phyloP scores from a whole-genome alignment of 2,797 vertebrate genomes.

The Xiphorhynchus erythropygius region DNA sequence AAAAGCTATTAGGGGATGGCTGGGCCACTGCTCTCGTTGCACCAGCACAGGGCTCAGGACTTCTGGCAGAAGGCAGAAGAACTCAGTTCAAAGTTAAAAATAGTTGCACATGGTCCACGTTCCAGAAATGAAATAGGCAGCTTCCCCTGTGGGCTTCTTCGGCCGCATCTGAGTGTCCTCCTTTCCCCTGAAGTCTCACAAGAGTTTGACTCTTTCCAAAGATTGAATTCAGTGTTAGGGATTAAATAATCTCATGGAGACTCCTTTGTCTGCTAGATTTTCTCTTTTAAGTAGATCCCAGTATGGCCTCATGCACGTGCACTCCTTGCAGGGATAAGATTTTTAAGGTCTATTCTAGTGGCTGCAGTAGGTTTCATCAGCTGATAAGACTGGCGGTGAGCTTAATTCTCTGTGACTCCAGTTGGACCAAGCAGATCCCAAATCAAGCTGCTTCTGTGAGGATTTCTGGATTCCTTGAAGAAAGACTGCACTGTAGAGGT shows the following conservation, averaged over 20 bases:
- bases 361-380: neutral
- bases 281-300: neutral
- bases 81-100: slow-evolving; percentile 50
- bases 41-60: neutral
- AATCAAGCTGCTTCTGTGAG: neutral
- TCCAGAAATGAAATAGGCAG: slow-evolving; percentile 52
- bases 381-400: neutral
- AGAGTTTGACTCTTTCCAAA: neutral
- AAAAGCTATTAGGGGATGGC: slow-evolving; percentile 55
- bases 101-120: neutral
- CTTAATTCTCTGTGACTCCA: neutral
- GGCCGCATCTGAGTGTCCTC: neutral
- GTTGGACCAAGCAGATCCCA: neutral
- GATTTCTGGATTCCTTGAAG: neutral
- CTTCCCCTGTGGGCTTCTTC: slow-evolving; percentile 16
- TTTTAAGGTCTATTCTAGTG: neutral
- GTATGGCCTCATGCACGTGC: fast-evolving
- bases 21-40: slow-evolving; percentile 8
- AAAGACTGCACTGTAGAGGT: neutral
- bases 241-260: neutral
- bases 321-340: neutral
- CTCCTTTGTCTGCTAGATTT: neutral
- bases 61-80: slow-evolving; percentile 33
- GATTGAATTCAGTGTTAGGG: neutral
- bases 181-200: neutral